Percentiles rank a stretch among this genome's conserved stretches.
phyloP scores from a whole-genome alignment of 1,140 invertebrate genomes.

The Nylanderia fulva region DNA sequence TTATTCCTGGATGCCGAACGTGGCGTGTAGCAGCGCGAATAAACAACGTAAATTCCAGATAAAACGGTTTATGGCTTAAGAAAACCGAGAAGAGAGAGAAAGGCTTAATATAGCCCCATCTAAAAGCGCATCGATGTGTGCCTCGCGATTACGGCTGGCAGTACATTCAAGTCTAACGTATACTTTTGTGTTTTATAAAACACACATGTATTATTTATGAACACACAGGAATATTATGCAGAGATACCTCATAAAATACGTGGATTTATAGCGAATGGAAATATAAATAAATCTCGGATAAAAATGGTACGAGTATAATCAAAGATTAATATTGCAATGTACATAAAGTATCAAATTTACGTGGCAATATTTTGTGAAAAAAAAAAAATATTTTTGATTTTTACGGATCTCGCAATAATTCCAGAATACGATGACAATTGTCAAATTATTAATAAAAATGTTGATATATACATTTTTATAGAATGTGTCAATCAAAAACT shows the following conservation, averaged over 20 bases:
- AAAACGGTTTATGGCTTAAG: not conserved
- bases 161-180: not conserved
- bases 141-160: not conserved
- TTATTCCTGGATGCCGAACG: slow-evolving; percentile 9
- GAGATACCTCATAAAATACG: not conserved
- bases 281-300: not conserved
- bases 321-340: not conserved
- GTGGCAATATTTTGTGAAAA: not conserved
- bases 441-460: not conserved
- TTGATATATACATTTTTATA: not conserved
- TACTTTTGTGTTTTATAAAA: not conserved
- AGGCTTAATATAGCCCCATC: not conserved
- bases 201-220: not conserved
- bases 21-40: not conserved
- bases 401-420: not conserved
- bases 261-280: not conserved
- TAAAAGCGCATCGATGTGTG: not conserved
- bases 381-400: not conserved
- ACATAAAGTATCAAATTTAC: not conserved
- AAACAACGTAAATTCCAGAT: slow-evolving; percentile 28
- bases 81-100: not conserved
- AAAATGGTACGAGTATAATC: not conserved
- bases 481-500: not conserved
- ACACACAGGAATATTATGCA: not conserved
- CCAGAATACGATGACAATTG: too few relatives aligned